Evolutionary conservation across 2,797 vertebrate species (phyloP).

Genomic region (Aphelocoma californica): DNA sequence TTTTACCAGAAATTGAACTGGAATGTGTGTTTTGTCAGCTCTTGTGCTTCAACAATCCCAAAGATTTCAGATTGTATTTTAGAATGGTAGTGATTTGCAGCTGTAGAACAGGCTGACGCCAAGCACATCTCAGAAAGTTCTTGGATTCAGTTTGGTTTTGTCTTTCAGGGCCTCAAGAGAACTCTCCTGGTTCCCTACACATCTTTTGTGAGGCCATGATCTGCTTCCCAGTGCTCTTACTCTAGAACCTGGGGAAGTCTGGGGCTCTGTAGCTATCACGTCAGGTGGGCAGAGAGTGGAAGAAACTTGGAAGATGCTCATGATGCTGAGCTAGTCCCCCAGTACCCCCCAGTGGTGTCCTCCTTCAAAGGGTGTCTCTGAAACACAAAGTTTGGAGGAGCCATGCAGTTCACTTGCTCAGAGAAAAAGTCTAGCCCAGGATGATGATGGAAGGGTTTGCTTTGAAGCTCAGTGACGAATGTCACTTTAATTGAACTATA

Average conservation of each 20-base stretch:
- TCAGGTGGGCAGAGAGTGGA: not conserved
- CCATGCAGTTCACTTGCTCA: not conserved
- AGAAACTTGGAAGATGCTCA: not conserved
- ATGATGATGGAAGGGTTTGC: not conserved
- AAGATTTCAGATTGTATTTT: not conserved
- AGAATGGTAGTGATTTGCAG: not conserved
- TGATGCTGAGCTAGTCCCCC: not conserved
- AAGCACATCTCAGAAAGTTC: not conserved
- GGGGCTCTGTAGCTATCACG: not conserved
- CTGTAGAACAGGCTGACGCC: not conserved
- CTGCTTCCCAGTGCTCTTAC: not conserved
- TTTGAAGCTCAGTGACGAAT: not conserved
- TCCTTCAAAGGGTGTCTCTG: not conserved
- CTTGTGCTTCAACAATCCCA: not conserved
- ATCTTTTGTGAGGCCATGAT: not conserved
- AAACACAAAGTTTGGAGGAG: not conserved
- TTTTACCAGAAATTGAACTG: not conserved
- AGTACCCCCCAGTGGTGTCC: not conserved
- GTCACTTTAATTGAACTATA: conserved; percentile 28
- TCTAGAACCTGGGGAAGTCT: not conserved
- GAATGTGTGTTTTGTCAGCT: not conserved
- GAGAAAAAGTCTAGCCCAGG: not conserved
- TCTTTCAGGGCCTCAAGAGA: not conserved
- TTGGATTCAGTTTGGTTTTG: not conserved
- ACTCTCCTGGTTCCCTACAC: not conserved